Base-by-base conservation (phyloP, 2,888 invertebrate genomes). In the Xestia sexstrigata region DNA sequence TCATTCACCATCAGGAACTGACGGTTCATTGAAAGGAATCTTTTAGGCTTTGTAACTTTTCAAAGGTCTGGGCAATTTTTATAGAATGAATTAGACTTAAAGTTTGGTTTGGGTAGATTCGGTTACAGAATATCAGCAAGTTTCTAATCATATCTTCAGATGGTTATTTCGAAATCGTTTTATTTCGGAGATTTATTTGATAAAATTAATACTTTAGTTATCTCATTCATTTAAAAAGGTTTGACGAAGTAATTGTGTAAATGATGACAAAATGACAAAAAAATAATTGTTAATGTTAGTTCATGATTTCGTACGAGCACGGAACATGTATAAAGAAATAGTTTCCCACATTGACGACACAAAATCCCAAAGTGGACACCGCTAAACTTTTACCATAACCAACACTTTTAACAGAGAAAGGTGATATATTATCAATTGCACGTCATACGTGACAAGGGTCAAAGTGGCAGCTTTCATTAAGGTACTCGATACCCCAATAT, bases 391-490 rank as follows among this genome's bases (percentile, higher is more conserved):
- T 13, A 62, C 8, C 30, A 20, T 35, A 62, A 42, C 62, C 62
- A 63, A 67, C 63, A 80, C 62, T 70, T 76, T 74, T 70, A 58
- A 20, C 20, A 47, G 1, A 11, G 62, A 76, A 62, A 74, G 78
- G 63, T 87, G 73, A 71, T 67, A 60, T 69, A 63, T 75, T 76
- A 75, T 69, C 73, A 82, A 42, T 68, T 39, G 49, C 49, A 68
- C 17, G 79, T 74, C 78, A 82, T 52, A 68, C 60, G 67, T 87
- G 86, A 87, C 58, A 78, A 79, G 85, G 85, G 87, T 86, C 74
- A 68, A 78, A 76, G 30, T 77, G 79, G 70, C 68, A 87, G 75
- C 45, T 74, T 87, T 76, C 74, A 78, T 74, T 76, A 76, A 63
- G 45, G 60, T 77, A 67, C 42, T n/a, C 6, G 63, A 76, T 60